These are phyloP conservation scores for Zootoca vivipara DNA, from an alignment of 2,113 vertebrate species.

Conservation along the genomic window DNA sequence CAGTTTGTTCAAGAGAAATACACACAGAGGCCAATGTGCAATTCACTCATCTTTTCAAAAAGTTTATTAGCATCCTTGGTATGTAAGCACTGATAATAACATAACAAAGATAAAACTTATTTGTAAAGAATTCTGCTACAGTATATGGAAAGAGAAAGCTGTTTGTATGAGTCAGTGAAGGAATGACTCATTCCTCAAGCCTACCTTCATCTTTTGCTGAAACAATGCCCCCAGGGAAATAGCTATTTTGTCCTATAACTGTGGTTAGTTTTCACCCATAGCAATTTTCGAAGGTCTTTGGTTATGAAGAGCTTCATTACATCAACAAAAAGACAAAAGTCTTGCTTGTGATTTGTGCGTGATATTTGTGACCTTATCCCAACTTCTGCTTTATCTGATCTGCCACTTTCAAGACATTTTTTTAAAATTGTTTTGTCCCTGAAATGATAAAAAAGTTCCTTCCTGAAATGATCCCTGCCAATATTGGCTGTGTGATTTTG, in stretches of 20 bases:
- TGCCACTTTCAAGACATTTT: too few species aligned
- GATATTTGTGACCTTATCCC: too few species aligned
- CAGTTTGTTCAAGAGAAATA: conserved; percentile 19
- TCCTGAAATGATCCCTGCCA: too few species aligned
- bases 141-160: neutral
- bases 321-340: too few species aligned
- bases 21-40: neutral
- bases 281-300: neutral
- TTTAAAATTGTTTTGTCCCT: too few species aligned
- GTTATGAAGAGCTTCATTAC: neutral
- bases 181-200: neutral
- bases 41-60: neutral
- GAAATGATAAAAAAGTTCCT: too few species aligned
- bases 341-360: too few species aligned
- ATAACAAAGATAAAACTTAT: neutral
- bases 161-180: neutral
- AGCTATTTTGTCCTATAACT: too few species aligned
- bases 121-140: neutral
- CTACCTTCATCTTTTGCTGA: neutral
- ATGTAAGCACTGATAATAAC: neutral
- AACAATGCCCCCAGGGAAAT: too few species aligned
- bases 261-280: neutral
- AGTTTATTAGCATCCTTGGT: neutral
- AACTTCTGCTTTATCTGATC: too few species aligned
- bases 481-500: neutral